phyloP scores from a whole-genome alignment of 2,113 vertebrate genomes.

The Cyanoderma ruficeps region DNA sequence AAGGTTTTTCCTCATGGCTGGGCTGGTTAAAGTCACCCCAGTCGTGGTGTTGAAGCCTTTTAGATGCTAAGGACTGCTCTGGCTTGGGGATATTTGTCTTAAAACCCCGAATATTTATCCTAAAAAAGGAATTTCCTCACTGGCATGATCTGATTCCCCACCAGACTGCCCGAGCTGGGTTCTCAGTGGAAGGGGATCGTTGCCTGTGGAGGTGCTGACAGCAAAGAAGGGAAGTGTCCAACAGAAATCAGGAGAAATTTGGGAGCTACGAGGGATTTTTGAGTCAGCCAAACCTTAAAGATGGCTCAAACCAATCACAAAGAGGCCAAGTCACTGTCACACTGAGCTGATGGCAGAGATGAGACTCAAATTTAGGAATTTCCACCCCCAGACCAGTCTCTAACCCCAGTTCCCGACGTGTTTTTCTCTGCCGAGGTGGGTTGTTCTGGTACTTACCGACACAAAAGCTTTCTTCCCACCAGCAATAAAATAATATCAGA shows the following conservation, averaged over 20 bases:
- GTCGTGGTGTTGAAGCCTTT: neutral
- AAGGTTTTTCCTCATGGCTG: neutral
- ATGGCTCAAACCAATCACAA: neutral
- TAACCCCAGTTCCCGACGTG: rapidly evolving
- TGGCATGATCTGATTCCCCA: neutral
- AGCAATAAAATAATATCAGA: neutral
- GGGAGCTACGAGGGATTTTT: neutral
- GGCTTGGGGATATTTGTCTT: neutral
- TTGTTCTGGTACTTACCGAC: neutral
- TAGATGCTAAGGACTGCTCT: neutral
- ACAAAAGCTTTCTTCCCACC: neutral
- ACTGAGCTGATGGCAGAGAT: neutral
- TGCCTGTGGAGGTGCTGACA: neutral
- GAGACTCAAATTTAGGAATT: neutral
- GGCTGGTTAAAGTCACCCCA: neutral
- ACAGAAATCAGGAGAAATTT: neutral
- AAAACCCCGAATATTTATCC: neutral
- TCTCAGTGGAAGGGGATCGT: neutral
- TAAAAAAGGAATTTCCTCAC: neutral
- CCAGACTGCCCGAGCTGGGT: neutral
- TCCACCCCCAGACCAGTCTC: neutral
- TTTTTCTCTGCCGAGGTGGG: neutral
- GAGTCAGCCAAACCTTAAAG: neutral
- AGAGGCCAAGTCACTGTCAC: neutral
- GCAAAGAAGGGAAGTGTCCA: neutral